phyloP scores from a whole-genome alignment of 2,888 invertebrate species.

The Acleris cristana region DNA sequence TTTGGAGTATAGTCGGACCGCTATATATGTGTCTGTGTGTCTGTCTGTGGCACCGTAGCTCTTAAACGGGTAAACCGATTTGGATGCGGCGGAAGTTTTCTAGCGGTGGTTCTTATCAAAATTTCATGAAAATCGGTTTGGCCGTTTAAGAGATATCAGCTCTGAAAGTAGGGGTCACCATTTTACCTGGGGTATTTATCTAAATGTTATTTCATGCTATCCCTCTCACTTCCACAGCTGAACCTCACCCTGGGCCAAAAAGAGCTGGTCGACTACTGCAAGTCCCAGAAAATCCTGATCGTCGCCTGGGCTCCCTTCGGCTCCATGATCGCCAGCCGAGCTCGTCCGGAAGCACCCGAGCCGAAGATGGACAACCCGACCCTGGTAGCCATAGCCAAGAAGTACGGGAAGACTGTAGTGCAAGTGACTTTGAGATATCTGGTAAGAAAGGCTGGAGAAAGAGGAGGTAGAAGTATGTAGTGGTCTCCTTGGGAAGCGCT shows the following conservation, averaged over 20 bases:
- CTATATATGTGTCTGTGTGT: too few relatives aligned
- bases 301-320: conserved; percentile 88
- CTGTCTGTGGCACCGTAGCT: too few relatives aligned
- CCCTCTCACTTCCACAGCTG: conserved; percentile 51
- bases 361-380: conserved; percentile 81
- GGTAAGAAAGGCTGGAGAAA: conserved; percentile 60
- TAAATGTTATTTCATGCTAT: background rate
- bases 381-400: conserved; percentile 82
- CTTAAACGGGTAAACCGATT: too few relatives aligned
- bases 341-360: conserved; percentile 72
- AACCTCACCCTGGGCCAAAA: conserved; percentile 87
- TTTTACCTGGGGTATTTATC: too few relatives aligned
- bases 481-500: too few relatives aligned
- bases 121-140: too few relatives aligned
- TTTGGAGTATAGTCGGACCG: too few relatives aligned
- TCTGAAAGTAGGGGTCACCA: too few relatives aligned
- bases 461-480: too few relatives aligned
- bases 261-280: conserved; percentile 86
- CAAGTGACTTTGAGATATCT: conserved; percentile 86
- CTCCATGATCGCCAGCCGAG: conserved; percentile 75
- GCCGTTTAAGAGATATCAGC: too few relatives aligned
- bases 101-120: too few relatives aligned
- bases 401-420: conserved; percentile 85
- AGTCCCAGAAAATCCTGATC: conserved; percentile 81
- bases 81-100: too few relatives aligned